A percentile compares a stretch with the other conserved stretches of the same genome.
These are phyloP conservation scores for Myopa tessellatipennis DNA, from an alignment of 2,888 invertebrate species.

Conservation along the genomic window DNA sequence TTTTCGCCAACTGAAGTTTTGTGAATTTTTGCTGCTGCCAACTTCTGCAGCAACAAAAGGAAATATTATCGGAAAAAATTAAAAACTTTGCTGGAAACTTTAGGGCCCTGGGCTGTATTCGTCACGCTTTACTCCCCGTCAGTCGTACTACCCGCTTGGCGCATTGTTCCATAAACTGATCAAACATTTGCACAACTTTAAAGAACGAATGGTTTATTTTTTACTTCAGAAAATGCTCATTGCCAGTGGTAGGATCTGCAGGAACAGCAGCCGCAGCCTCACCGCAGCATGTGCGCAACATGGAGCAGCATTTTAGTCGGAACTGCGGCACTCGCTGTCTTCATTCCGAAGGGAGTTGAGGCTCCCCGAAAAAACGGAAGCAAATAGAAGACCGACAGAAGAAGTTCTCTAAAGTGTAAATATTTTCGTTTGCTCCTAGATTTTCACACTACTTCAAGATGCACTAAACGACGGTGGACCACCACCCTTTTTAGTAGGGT, in stretches of 20 bases:
- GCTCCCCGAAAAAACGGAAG: too few species aligned
- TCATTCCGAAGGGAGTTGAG: background rate
- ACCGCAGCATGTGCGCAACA: conserved; percentile 25
- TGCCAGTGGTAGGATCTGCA: conserved; percentile 19
- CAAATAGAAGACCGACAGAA: too few species aligned
- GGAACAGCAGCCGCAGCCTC: background rate
- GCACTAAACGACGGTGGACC: too few species aligned
- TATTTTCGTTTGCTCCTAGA: conserved; percentile 20
- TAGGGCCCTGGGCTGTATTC: conserved; percentile 7
- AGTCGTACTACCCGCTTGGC: background rate
- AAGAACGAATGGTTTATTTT: background rate
- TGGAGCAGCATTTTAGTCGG: conserved; percentile 7
- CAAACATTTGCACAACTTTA: background rate
- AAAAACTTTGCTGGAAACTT: conserved; percentile 31
- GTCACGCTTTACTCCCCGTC: background rate
- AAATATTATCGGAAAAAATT: conserved; percentile 22
- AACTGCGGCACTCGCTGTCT: too few species aligned
- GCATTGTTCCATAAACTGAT: background rate
- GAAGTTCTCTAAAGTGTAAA: conserved; percentile 27
- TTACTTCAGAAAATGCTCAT: conserved; percentile 4
- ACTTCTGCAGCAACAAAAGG: background rate
- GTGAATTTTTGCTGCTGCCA: background rate
- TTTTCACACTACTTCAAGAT: background rate
- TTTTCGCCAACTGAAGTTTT: conserved; percentile 5
- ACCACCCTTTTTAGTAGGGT: too few species aligned